Evolutionary conservation across 30 jellyfish, hydroid and myxozoan species (phyloP), one percentile per base, ranked within the genome.

Genomic region (Haliclystus octoradiatus): DNA sequence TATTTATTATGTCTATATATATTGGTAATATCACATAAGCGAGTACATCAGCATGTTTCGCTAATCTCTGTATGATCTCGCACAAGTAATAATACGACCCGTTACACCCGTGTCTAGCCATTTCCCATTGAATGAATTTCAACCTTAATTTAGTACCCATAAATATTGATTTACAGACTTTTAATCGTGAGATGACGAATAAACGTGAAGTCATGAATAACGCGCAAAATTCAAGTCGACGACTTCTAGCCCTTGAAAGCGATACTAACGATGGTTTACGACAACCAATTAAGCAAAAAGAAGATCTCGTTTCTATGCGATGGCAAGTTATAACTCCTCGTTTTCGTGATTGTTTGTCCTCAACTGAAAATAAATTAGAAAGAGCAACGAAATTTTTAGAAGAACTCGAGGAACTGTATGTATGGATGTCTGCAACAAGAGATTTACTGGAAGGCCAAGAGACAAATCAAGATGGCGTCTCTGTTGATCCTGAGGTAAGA

Each of bases 401-500:
- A 52, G 93, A 91, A 69, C 79, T 91, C n/a, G 99, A 83, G 47
- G 99, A 83, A 72, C 68, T 91, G 70, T 82, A 93, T 29, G 93
- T 73, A 14, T 91, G 99, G 99, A 83, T 91, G 94, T 82, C 94
- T 4, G 88, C 93, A 19, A 91, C 99, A 26, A 72, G 99, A 34
- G 93, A 83, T 63, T 47, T 82, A 28, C 83, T 91, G 7, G 95
- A 91, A 34, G 79, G 84, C 12, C 94, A 77, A 34, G 90, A 77
- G 28, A 50, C 68, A 69, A 90, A 93, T 24, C 87, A 79, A 28
- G 88, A 79, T 1, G 49, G 80, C 63, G 12, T 70, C 28, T 33
- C 75, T 57, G 95, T 90, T 7, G 98, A 90, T 64, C 98, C 98
- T 0, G 94, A 81, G 93, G 98, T 90, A 65, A 23, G n/a, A 12